Percentiles rank a stretch among this genome's conserved stretches.
These are phyloP conservation scores for Acanthosoma haemorrhoidale DNA, from an alignment of 2,888 invertebrate genomes.

Conservation along the genomic window DNA sequence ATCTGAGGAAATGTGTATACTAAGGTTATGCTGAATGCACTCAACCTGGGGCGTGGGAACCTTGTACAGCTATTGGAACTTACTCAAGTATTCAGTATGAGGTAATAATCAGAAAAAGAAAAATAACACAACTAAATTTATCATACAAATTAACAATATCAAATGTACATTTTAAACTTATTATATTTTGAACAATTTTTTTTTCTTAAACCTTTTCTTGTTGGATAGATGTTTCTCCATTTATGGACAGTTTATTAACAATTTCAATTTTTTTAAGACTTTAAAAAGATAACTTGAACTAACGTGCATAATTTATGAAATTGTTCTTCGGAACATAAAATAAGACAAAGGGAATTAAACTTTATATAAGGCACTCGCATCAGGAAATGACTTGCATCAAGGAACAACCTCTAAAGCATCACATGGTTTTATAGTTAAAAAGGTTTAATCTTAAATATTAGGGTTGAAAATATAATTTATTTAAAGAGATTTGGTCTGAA, in stretches of 20 bases:
- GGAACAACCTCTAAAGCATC: background rate
- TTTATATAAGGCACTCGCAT: background rate
- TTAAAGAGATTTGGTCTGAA: too few relatives aligned
- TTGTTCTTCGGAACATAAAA: background rate
- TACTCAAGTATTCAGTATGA: background rate
- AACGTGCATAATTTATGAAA: background rate
- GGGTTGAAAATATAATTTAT: too few relatives aligned
- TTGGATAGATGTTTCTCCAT: background rate
- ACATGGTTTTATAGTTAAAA: too few relatives aligned
- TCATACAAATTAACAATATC: background rate
- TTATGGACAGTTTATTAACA: background rate
- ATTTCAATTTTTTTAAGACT: background rate
- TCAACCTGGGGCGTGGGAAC: background rate
- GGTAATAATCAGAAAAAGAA: background rate
- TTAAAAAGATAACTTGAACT: background rate
- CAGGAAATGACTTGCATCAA: background rate
- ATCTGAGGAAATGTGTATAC: background rate
- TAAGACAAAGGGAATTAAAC: background rate
- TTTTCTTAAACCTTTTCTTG: background rate
- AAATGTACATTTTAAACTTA: background rate
- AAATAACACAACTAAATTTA: background rate
- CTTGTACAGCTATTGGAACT: background rate
- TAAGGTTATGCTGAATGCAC: background rate
- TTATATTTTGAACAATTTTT: too few relatives aligned
- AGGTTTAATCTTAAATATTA: too few relatives aligned